Conservation (phyloP, 2,888 invertebrate genomes). For the Phasia obesa region DNA sequence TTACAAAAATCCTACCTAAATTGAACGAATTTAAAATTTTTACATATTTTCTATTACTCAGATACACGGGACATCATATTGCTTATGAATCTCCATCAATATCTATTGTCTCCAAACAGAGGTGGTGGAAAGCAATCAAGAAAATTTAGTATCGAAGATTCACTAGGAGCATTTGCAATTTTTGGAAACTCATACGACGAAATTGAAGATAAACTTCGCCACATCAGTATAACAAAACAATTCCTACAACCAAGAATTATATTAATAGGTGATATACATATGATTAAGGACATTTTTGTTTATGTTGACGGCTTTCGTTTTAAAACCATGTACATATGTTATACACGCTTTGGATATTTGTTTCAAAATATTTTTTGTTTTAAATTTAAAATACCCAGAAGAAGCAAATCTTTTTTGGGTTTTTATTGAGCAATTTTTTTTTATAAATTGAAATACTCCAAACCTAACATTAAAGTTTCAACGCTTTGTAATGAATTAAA, state of each 20-base stretch:
- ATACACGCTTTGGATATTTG: constrained; percentile 6
- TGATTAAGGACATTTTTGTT: constrained; percentile 24
- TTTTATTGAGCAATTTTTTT: constrained; percentile 28
- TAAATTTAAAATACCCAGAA: constrained; percentile 23
- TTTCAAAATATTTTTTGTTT: not conserved
- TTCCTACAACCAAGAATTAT: constrained; percentile 23
- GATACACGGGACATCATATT: not conserved
- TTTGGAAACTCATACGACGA: constrained; percentile 19
- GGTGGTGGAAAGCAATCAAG: constrained; percentile 28
- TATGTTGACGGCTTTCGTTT: constrained; percentile 29
- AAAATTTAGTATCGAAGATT: constrained; percentile 20
- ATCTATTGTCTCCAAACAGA: constrained; percentile 24
- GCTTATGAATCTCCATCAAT: constrained; percentile 22
- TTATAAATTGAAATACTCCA: constrained; percentile 20
- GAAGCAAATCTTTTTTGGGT: constrained; percentile 12
- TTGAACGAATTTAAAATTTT: too few relatives aligned
- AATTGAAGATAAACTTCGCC: constrained; percentile 18
- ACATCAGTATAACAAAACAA: constrained; percentile 4
- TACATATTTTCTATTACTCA: too few relatives aligned
- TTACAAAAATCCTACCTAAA: too few relatives aligned
- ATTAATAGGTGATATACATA: constrained; percentile 21
- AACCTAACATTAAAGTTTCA: constrained; percentile 27
- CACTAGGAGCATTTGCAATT: constrained; percentile 9
- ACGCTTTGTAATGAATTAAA: constrained; percentile 29
- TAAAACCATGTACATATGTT: constrained; percentile 15